A percentile compares a stretch with the other conserved stretches of the same genome.
Evolutionary conservation across 2,888 invertebrate genomes (phyloP).

Genomic region (Cotesia congregata): DNA sequence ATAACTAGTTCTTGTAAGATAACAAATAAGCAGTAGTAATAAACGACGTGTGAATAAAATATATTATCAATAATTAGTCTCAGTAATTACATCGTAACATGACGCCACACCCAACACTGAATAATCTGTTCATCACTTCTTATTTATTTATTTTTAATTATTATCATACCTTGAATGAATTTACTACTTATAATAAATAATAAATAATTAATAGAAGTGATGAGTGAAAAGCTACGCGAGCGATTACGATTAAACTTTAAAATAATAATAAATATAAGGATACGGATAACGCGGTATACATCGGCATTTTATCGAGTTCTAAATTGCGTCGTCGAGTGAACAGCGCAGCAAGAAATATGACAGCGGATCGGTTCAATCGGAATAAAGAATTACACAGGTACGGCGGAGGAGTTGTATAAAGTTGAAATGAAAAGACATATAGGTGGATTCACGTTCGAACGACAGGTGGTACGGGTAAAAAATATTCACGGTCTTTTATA

Average conservation of each 20-base stretch:
- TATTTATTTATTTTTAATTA: not conserved
- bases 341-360: slow-evolving; percentile 61
- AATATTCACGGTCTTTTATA: slow-evolving; percentile 50
- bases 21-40: slow-evolving; percentile 42
- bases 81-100: not conserved
- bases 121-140: slow-evolving; percentile 10
- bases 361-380: slow-evolving; percentile 60
- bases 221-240: not conserved
- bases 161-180: not conserved
- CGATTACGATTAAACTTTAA: no score
- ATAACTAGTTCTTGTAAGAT: not conserved
- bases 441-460: slow-evolving; percentile 47
- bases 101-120: slow-evolving; percentile 20
- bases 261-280: not conserved
- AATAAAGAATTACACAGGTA: slow-evolving; percentile 56
- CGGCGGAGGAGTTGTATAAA: slow-evolving; percentile 30
- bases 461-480: slow-evolving; percentile 63
- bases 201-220: no score
- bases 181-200: no score
- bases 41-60: slow-evolving; percentile 39
- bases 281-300: not conserved
- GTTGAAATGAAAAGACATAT: slow-evolving; percentile 23
- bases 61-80: slow-evolving; percentile 10
- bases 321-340: slow-evolving; percentile 60
- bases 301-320: slow-evolving; percentile 50